Base-by-base conservation (phyloP, 2,797 vertebrate genomes). In the Microctenopoma stevenorrisi region DNA sequence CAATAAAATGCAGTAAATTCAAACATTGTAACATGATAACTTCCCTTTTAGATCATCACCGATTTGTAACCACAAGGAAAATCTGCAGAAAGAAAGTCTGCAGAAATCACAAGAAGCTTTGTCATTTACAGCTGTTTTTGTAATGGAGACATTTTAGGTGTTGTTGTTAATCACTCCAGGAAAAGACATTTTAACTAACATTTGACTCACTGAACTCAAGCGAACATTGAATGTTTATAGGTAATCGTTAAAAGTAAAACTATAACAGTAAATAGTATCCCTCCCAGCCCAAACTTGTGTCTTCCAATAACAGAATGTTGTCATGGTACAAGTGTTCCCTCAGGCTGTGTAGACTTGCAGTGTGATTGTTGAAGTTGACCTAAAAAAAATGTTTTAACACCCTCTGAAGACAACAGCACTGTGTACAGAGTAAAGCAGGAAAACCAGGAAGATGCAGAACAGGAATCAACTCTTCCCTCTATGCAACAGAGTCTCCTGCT, bases 401-500 rank as follows among this genome's bases (percentile, higher is more conserved):
- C 12, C 11, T 61, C 43, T 82, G 73, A 74, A 88, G 89, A 75
- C 3, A 3, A 60, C 22, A 66, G 61, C 16, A 72, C 64, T 8
- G 54, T 90, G 15, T 90, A 86, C 79, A 66, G 57, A 3, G 77
- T 85, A 13, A 68, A 84, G 30, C 63, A 73, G 43, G 75, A 79
- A 48, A 71, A 76, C 35, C 16, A 28, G 10, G 60, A 65, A 25
- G 67, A 71, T 42, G 16, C 47, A 42, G 49, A 61, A 49, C 56
- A 46, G 7, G 37, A 76, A 44, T 65, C 68, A 12, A 52, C 43
- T 52, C 15, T 42, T 47, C 37, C 52, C 14, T 11, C 55, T 8
- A 11, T 89, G 40, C 69, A 85, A 59, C 92, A 93, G 90, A 79
- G 70, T 60, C 84, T 93, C 42, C 54, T 65, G 49, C 70, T 94